Evolutionary conservation across 1,140 invertebrate species (phyloP), one percentile per base, ranked within the genome.

Genomic region (Drosophila micromelanica): DNA sequence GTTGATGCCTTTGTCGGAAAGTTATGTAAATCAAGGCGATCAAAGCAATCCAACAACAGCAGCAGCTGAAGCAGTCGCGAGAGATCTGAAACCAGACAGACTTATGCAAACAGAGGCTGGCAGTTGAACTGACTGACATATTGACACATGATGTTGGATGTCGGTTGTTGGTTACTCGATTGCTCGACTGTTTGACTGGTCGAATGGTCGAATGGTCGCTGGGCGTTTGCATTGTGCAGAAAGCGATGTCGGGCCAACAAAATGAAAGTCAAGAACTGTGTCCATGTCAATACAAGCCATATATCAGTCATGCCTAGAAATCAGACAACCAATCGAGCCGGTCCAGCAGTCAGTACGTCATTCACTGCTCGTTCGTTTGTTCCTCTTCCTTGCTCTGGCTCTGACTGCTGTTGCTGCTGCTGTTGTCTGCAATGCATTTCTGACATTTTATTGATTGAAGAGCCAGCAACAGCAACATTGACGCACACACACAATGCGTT

Each of bases 381-480:
- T 55, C 71, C 61, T 40, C 15, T n/a, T n/a, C 72, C 32, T 70
- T 49, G 37, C 17, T 17, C 52, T 27, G 56, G 54, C 60, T 76
- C 56, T 40, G 77, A 64, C 17, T 73, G 78, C 17, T 17, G 17
- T 2, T 17, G 17, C 17, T 17, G 71, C 70, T 63, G 17, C 17
- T 62, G 74, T 37, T 75, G 71, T 82, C 75, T 82, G 73, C 78
- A 78, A 86, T 80, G 81, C 82, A 86, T 80, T 86, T 86, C 78
- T 86, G 81, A 87, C 82, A 87, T 87, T 86, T 86, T 87, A 85
- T 86, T 86, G 81, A 86, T 86, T 87, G 82, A 87, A 75, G 82
- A 86, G 81, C 62, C 69, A 71, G 20, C 57, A 71, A 30, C 57
- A 61, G 77, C 73, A 80, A 84, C 80, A 84, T 71, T 82, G 75